Evolutionary conservation across 2,113 vertebrate genomes (phyloP).

Genomic region (Myxocyprinus asiaticus): DNA sequence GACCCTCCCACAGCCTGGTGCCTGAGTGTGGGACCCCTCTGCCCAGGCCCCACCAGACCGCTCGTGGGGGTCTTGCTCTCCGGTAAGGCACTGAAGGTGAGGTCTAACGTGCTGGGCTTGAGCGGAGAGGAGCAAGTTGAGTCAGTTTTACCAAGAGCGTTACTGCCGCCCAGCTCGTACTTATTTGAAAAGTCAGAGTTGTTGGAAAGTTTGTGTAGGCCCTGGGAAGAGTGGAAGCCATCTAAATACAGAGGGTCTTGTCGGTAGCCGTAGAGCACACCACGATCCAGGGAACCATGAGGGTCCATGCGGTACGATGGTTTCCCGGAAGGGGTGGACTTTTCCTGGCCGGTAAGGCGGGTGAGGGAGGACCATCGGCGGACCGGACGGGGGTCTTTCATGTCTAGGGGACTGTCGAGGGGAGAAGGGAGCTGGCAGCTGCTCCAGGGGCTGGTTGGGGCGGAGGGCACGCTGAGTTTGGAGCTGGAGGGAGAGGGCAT

Average conservation of each 20-base stretch:
- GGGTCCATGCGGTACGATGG: slow-evolving; percentile 59
- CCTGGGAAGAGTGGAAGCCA: slow-evolving; percentile 68
- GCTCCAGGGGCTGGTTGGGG: slow-evolving; percentile 68
- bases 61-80: slow-evolving; percentile 70
- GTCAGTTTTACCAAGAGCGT: slow-evolving; percentile 69
- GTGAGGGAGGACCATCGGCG: slow-evolving; percentile 92
- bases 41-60: slow-evolving; percentile 66
- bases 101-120: slow-evolving; percentile 82
- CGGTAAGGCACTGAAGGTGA: slow-evolving; percentile 84
- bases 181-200: slow-evolving; percentile 61
- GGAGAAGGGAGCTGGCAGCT: slow-evolving; percentile 69
- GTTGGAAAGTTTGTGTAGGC: slow-evolving; percentile 70
- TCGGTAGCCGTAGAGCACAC: slow-evolving; percentile 69
- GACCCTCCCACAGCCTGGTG: slow-evolving; percentile 78
- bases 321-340: slow-evolving; percentile 59
- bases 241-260: slow-evolving; percentile 75
- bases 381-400: slow-evolving; percentile 84
- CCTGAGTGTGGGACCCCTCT: slow-evolving; percentile 71
- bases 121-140: slow-evolving; percentile 69
- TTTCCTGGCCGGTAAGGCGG: slow-evolving; percentile 73
- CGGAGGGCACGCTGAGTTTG: slow-evolving; percentile 64
- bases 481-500: slow-evolving; percentile 80
- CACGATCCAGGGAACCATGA: slow-evolving; percentile 73
- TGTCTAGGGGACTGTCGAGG: slow-evolving; percentile 78
- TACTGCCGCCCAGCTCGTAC: slow-evolving; percentile 30